Conservation (phyloP, 35 echinoderm and acorn worm species). For the Stichopus chloronotus region DNA sequence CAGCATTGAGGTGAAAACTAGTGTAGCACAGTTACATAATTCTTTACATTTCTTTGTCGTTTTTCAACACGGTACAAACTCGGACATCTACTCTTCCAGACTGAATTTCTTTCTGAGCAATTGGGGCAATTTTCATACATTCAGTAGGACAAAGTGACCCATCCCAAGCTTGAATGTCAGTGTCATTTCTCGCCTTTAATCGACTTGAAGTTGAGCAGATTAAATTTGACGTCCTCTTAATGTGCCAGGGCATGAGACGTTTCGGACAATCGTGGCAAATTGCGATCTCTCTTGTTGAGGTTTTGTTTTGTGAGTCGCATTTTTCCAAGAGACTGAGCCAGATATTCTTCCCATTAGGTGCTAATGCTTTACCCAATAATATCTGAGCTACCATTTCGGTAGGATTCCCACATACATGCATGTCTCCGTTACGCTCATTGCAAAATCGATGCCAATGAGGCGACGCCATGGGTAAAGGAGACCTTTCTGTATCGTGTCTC, state of each 20-base stretch:
- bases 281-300: background rate
- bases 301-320: background rate
- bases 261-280: slow-evolving; percentile 40
- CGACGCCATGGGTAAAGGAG: background rate
- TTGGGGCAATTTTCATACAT: slow-evolving; percentile 15
- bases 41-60: no score
- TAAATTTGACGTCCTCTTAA: background rate
- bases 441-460: slow-evolving; percentile 25
- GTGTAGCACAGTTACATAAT: no score
- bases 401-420: slow-evolving; percentile 16
- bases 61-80: background rate
- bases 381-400: slow-evolving; percentile 47
- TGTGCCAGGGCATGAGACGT: background rate
- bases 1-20: no score
- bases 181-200: background rate
- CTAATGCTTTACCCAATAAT: background rate
- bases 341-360: slow-evolving; percentile 21
- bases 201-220: background rate
- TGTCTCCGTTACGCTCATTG: slow-evolving; percentile 20
- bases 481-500: background rate
- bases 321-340: background rate
- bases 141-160: slow-evolving; percentile 25
- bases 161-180: slow-evolving; percentile 17
- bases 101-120: background rate
- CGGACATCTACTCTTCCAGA: slow-evolving; percentile 22